phyloP scores from a whole-genome alignment of 2,113 vertebrate species.

The Elephas maximus region DNA sequence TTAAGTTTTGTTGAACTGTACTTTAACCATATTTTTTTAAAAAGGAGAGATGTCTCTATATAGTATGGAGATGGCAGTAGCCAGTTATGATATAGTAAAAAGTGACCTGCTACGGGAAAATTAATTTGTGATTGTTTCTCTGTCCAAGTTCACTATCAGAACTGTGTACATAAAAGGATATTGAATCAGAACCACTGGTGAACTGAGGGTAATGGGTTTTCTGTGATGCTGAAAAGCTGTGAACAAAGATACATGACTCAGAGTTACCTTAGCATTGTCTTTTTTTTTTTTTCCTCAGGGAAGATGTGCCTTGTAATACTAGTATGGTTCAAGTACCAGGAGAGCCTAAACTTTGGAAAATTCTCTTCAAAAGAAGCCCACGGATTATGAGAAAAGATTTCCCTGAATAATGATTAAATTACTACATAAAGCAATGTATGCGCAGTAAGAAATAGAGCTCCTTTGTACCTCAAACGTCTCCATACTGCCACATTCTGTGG shows the following conservation, averaged over 20 bases:
- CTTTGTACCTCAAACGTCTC: not conserved
- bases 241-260: not conserved
- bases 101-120: not conserved
- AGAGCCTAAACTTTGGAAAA: not conserved
- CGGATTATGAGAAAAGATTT: not conserved
- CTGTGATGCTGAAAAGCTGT: not conserved
- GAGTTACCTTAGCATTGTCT: not conserved
- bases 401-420: not conserved
- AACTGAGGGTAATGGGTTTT: not conserved
- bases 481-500: not conserved
- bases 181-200: not conserved
- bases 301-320: not conserved
- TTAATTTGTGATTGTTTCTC: not conserved
- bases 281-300: not conserved
- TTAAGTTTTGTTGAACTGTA: conserved; percentile 17
- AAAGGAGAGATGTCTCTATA: not conserved
- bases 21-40: not conserved
- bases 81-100: not conserved
- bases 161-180: not conserved
- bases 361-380: not conserved
- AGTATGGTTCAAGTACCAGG: not conserved
- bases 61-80: not conserved
- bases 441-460: not conserved
- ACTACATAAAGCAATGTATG: not conserved
- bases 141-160: conserved; percentile 8